A percentile compares a stretch with the other conserved stretches of the same genome.
Evolutionary conservation across 2,113 vertebrate species (phyloP).

Genomic region (Strix uralensis): DNA sequence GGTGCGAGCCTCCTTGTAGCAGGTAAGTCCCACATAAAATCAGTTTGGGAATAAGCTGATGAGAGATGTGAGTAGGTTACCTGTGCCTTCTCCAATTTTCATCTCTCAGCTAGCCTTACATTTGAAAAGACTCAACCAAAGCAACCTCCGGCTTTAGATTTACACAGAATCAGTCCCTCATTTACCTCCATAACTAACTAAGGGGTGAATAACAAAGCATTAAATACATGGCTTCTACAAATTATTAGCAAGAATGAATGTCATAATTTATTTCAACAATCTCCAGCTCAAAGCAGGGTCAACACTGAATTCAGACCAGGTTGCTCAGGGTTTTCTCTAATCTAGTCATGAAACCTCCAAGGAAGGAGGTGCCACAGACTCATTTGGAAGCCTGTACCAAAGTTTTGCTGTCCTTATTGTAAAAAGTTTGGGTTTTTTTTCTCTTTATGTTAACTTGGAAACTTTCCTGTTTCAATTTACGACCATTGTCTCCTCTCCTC

Average conservation of each 20-base stretch:
- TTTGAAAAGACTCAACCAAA: background rate
- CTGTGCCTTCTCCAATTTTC: background rate
- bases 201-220: background rate
- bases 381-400: background rate
- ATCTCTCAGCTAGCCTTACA: background rate
- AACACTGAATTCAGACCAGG: background rate
- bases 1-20: background rate
- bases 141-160: background rate
- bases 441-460: background rate
- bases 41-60: background rate
- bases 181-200: background rate
- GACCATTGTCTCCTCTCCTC: background rate
- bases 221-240: background rate
- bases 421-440: background rate
- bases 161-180: background rate
- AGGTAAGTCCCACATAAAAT: background rate
- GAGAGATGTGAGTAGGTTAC: background rate
- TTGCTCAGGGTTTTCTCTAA: background rate
- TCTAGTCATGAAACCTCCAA: background rate
- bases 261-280: background rate
- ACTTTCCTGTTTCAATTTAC: background rate
- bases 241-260: background rate
- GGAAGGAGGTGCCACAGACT: background rate
- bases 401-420: background rate
- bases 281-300: background rate